These are phyloP conservation scores for Dinothrombium tinctorium DNA, from an alignment of 1,140 invertebrate species.

Conservation along the genomic window DNA sequence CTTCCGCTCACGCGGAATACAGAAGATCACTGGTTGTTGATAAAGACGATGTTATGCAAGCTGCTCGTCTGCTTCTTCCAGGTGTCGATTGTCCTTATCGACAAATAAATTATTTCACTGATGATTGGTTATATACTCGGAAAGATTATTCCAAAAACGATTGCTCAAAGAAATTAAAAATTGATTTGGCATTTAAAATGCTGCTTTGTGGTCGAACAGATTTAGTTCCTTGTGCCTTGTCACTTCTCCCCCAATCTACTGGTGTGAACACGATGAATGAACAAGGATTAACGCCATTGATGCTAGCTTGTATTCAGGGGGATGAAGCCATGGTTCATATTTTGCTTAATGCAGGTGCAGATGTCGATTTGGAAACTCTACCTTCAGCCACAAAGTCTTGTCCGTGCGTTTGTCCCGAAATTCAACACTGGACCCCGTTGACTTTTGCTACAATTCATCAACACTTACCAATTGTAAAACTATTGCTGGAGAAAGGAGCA, in stretches of 20 bases:
- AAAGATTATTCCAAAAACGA: conserved; percentile 29
- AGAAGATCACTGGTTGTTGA: conserved; percentile 50
- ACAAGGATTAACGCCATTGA: conserved; percentile 48
- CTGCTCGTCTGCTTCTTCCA: conserved; percentile 52
- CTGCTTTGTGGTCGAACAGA: conserved; percentile 46
- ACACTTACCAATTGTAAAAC: conserved; percentile 28
- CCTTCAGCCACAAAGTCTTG: no score
- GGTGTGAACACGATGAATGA: conserved; percentile 45
- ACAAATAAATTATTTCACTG: conserved; percentile 27
- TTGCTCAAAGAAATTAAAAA: conserved; percentile 34
- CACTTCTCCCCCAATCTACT: conserved; percentile 33
- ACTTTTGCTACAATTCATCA: conserved; percentile 39
- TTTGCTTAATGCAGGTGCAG: conserved; percentile 48
- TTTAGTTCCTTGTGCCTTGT: conserved; percentile 45
- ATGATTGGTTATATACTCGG: conserved; percentile 15
- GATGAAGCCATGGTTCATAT: conserved; percentile 43
- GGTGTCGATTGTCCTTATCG: conserved; percentile 65
- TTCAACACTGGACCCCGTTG: conserved; percentile 49
- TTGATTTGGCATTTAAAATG: conserved; percentile 53
- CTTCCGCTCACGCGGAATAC: conserved; percentile 52
- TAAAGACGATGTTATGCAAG: conserved; percentile 64
- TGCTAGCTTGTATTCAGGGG: conserved; percentile 49
- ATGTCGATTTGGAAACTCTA: conserved; percentile 41
- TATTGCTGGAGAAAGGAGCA: no score
- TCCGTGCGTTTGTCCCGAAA: conserved; percentile 36